A percentile compares a stretch with the other conserved stretches of the same genome.
phyloP scores from a whole-genome alignment of 1,140 invertebrate genomes.

The Halesus radiatus region DNA sequence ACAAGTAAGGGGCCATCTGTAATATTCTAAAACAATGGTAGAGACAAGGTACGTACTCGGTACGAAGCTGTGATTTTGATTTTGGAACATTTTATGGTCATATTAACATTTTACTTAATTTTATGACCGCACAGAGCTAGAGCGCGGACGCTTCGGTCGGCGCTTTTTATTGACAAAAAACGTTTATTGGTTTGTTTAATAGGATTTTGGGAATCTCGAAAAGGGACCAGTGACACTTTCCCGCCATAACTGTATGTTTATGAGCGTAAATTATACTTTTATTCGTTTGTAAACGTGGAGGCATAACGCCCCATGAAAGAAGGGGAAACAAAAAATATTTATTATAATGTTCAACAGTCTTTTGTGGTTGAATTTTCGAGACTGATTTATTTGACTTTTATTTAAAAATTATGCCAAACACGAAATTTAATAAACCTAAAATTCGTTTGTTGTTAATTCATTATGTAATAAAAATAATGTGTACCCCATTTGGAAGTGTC shows the following conservation, averaged over 20 bases:
- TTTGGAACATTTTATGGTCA: slow-evolving; percentile 45
- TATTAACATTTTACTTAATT: slow-evolving; percentile 54
- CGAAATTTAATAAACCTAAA: slow-evolving; percentile 10
- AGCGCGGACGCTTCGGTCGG: slow-evolving; percentile 9
- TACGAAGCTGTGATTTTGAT: slow-evolving; percentile 28
- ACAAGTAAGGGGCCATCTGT: too few relatives aligned
- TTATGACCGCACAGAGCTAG: slow-evolving; percentile 35
- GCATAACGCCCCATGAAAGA: slow-evolving; percentile 6
- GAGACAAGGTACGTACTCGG: neutral
- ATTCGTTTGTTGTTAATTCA: slow-evolving; percentile 8
- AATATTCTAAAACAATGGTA: too few relatives aligned
- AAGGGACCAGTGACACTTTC: slow-evolving; percentile 34
- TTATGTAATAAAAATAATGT: slow-evolving; percentile 25
- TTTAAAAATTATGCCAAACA: slow-evolving; percentile 12
- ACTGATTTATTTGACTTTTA: neutral
- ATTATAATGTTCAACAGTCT: neutral
- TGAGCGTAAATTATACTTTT: slow-evolving; percentile 38
- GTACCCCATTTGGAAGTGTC: neutral
- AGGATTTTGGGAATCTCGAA: slow-evolving; percentile 21
- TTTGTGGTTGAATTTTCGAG: neutral
- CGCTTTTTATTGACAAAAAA: slow-evolving; percentile 32
- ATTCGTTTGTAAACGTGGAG: neutral
- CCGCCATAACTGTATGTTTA: slow-evolving; percentile 15
- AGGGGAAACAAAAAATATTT: neutral
- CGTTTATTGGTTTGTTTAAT: slow-evolving; percentile 32